These are phyloP conservation scores for Rhea americana DNA, from an alignment of 2,113 vertebrate genomes.

Conservation along the genomic window DNA sequence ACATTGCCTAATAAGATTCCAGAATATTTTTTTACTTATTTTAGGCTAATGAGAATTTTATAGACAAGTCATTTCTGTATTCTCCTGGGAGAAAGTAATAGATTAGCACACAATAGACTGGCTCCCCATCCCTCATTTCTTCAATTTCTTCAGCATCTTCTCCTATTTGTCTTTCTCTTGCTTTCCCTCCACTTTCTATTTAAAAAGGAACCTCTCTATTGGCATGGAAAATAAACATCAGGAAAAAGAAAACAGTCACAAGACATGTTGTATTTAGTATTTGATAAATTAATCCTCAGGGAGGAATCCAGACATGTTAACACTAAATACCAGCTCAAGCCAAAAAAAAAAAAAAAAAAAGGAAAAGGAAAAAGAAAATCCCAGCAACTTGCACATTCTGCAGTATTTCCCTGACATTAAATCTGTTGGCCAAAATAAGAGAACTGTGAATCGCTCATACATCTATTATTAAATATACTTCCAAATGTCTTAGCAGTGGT, in stretches of 20 bases:
- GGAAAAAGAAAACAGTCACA: slow-evolving; percentile 62
- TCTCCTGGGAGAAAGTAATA: slow-evolving; percentile 69
- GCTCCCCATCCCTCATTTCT: slow-evolving; percentile 43
- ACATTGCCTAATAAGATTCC: slow-evolving; percentile 57
- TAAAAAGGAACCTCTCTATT: slow-evolving; percentile 45
- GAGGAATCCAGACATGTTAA: slow-evolving; percentile 48
- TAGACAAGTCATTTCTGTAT: slow-evolving; percentile 72
- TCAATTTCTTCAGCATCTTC: slow-evolving; percentile 42
- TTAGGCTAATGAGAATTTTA: slow-evolving; percentile 77
- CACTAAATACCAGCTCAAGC: slow-evolving; percentile 26
- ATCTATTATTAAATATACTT: not conserved
- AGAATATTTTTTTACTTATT: slow-evolving; percentile 69
- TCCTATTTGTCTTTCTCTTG: slow-evolving; percentile 40
- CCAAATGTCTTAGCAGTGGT: not conserved
- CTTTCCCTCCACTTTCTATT: slow-evolving; percentile 21
- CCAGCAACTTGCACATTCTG: slow-evolving; percentile 25
- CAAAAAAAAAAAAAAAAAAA: not conserved
- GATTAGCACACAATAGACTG: slow-evolving; percentile 48
- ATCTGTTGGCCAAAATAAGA: slow-evolving; percentile 1
- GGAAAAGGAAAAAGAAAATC: not conserved
- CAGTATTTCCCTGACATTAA: not conserved
- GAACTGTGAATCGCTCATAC: not conserved
- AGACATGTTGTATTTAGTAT: slow-evolving; percentile 69
- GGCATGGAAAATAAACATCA: slow-evolving; percentile 71
- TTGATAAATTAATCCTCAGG: slow-evolving; percentile 69